phyloP scores from a whole-genome alignment of 2,113 vertebrate genomes.

The Ahaetulla prasina region DNA sequence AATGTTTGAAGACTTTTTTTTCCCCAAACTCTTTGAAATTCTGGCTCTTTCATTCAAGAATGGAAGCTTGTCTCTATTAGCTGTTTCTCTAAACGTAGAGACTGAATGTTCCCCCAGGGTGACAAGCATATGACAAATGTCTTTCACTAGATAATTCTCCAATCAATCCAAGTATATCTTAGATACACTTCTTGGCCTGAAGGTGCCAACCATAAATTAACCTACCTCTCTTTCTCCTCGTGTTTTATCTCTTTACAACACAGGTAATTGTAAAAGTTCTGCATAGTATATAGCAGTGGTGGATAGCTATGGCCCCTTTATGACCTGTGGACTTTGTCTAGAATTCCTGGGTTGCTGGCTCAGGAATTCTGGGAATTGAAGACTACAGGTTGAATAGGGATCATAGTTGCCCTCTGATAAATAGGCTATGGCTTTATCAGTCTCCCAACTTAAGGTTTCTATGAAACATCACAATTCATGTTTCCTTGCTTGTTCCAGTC shows the following conservation, averaged over 20 bases:
- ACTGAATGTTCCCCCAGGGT: neutral
- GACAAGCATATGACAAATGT: neutral
- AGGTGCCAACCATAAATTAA: neutral
- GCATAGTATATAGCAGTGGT: neutral
- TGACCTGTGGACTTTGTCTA: neutral
- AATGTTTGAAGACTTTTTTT: neutral
- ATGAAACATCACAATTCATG: neutral
- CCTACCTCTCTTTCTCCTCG: neutral
- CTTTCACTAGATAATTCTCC: neutral
- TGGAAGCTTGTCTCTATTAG: neutral
- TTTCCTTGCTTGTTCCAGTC: neutral
- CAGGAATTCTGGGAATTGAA: neutral
- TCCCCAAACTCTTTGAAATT: neutral
- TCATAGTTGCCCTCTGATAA: neutral
- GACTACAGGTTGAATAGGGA: neutral
- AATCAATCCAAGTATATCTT: neutral
- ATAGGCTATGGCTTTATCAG: neutral
- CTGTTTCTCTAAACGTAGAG: neutral
- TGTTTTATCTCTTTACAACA: neutral
- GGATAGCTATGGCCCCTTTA: neutral
- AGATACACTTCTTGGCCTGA: neutral
- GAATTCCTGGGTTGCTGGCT: neutral
- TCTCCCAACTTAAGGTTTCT: neutral
- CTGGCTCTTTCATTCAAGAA: neutral
- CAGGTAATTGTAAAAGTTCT: neutral